Base-by-base conservation (phyloP, 2,113 vertebrate genomes). In the Tilapia sparmanii region DNA sequence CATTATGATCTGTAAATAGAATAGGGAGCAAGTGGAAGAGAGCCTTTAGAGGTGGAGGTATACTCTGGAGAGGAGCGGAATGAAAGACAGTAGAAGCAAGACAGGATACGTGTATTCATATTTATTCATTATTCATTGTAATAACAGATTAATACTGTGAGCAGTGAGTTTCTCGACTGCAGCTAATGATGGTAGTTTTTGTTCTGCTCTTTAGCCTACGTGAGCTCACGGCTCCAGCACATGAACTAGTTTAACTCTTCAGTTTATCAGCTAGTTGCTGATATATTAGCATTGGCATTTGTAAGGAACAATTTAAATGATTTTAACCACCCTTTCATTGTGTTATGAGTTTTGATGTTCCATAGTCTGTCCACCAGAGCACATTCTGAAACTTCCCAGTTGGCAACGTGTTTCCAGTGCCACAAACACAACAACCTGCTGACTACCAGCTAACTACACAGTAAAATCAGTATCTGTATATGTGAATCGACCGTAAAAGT, bases 191-290 rank as follows among this genome's bases (percentile, higher is more conserved):
- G 8, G 68, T 29, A 18, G 15, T 7, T 18, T 6, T 76, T 76
- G 40, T 76, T 47, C 15, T 76, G 40, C 40, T 45, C 68, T 42
- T 45, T 73, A 42, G 66, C 38, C 68, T 73, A 10, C 2, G 1
- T 26, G 38, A 71, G 19, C 38, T 24, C 66, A 7, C 2, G 1
- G 5, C 40, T 73, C 13, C 68, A 45, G 40, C 40, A 73, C 22
- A 13, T 73, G 40, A 47, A 47, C 22, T 45, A 18, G 24, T 73
- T 73, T 26, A 42, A 24, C 66, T 18, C 35, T 15, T 71, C n/a
- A 24, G 12, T 40, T 45, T 45, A 0, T 63, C 35, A 63, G 59
- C 59, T 63, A 63, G 59, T 11, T 63, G 0, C 59, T 35, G 59
- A 11, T 63, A 63, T 63, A 63, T 63, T 11, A 19, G 59, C 19